Conservation (phyloP, 2,797 vertebrate genomes). For the Gila robusta region DNA sequence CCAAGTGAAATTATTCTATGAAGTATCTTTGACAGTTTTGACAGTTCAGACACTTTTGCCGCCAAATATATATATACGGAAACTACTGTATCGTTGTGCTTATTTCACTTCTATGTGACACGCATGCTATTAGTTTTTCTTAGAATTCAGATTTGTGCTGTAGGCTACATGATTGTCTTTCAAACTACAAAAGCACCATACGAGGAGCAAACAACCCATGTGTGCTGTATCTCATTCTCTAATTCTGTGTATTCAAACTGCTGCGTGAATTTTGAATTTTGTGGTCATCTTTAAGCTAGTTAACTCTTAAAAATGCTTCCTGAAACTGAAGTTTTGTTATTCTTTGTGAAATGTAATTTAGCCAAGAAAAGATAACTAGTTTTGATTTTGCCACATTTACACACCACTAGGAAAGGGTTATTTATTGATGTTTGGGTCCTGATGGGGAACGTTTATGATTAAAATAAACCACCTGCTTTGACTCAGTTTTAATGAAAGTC, state of each 20-base stretch:
- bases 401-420: too few relatives aligned
- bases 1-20: fast-evolving
- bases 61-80: too few relatives aligned
- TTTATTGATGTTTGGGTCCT: neutral
- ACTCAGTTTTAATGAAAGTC: neutral
- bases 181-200: neutral
- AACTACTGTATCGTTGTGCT: too few relatives aligned
- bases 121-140: too few relatives aligned
- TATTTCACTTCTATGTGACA: too few relatives aligned
- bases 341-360: neutral
- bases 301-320: neutral
- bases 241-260: neutral
- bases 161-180: too few relatives aligned
- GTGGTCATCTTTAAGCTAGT: neutral
- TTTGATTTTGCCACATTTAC: neutral
- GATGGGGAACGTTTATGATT: neutral
- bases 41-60: neutral
- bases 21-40: neutral
- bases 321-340: neutral
- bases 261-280: neutral
- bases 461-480: neutral
- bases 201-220: neutral
- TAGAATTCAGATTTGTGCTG: too few relatives aligned
- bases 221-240: neutral
- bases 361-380: neutral